phyloP scores from a whole-genome alignment of 2,113 vertebrate genomes.

The Xerus inauris region DNA sequence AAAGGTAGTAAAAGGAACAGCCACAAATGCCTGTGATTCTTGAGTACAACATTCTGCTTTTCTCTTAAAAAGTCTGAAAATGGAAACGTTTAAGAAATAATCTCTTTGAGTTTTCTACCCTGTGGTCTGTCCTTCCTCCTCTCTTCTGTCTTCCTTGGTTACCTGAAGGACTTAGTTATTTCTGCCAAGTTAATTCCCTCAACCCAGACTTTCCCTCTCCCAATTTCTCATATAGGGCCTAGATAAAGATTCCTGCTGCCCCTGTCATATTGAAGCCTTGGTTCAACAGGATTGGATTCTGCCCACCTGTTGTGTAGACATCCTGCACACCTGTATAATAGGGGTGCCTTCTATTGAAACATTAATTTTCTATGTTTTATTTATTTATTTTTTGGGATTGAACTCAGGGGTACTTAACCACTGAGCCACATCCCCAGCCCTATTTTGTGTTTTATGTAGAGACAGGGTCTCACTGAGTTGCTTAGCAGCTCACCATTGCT shows the following conservation, averaged over 20 bases:
- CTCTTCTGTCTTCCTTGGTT: neutral
- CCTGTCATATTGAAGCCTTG: neutral
- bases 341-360: neutral
- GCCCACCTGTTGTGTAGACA: conserved; percentile 27
- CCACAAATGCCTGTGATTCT: neutral
- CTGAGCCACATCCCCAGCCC: too few species aligned
- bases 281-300: neutral
- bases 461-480: too few species aligned
- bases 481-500: too few species aligned
- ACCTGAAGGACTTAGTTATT: neutral
- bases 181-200: neutral
- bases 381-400: too few species aligned
- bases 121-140: neutral
- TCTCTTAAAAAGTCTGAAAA: neutral
- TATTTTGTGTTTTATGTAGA: too few species aligned
- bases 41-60: neutral
- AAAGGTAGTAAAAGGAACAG: neutral
- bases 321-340: neutral
- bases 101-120: neutral
- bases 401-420: too few species aligned
- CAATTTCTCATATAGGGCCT: neutral
- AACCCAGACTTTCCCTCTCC: neutral
- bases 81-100: neutral
- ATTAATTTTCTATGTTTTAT: neutral
- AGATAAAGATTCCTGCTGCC: neutral